These are phyloP conservation scores for Trichogramma pretiosum DNA, from an alignment of 1,140 invertebrate species.

Conservation along the genomic window DNA sequence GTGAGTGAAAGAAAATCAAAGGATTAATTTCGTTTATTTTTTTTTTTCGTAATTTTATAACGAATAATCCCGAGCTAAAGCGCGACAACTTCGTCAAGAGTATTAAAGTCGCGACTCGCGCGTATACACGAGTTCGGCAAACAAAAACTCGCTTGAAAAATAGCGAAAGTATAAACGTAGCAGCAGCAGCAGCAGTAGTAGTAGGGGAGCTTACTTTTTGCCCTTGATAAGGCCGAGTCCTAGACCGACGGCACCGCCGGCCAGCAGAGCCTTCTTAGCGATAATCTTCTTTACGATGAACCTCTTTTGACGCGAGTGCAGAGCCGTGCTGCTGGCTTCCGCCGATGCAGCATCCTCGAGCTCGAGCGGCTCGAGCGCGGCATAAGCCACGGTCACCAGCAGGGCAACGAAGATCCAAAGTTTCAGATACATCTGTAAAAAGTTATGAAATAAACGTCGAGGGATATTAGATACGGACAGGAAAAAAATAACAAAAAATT, in stretches of 20 bases:
- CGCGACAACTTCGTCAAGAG: neutral
- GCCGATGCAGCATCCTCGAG: neutral
- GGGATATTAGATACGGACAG: too few species aligned
- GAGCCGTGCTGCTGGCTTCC: neutral
- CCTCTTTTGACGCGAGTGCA: constrained; percentile 3
- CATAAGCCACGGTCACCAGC: constrained; percentile 17
- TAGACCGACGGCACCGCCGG: constrained; percentile 14
- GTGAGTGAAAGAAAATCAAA: constrained; percentile 1
- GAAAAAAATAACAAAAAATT: too few species aligned
- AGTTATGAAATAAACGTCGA: too few species aligned
- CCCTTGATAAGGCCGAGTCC: constrained; percentile 20
- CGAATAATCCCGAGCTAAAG: too few species aligned
- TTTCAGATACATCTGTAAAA: constrained; percentile 24
- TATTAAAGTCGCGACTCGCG: neutral
- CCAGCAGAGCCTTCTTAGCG: constrained; percentile 17
- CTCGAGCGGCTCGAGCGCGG: neutral
- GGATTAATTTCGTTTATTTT: too few species aligned
- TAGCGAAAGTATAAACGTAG: too few species aligned
- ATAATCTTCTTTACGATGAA: constrained; percentile 10
- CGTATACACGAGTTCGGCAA: too few species aligned
- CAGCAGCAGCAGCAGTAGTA: neutral
- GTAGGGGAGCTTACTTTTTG: constrained; percentile 20
- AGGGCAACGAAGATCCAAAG: constrained; percentile 11
- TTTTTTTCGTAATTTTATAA: too few species aligned
- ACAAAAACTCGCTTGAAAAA: too few species aligned